phyloP scores from a whole-genome alignment of 2,797 vertebrate species.

The Clarias laeviceps region DNA sequence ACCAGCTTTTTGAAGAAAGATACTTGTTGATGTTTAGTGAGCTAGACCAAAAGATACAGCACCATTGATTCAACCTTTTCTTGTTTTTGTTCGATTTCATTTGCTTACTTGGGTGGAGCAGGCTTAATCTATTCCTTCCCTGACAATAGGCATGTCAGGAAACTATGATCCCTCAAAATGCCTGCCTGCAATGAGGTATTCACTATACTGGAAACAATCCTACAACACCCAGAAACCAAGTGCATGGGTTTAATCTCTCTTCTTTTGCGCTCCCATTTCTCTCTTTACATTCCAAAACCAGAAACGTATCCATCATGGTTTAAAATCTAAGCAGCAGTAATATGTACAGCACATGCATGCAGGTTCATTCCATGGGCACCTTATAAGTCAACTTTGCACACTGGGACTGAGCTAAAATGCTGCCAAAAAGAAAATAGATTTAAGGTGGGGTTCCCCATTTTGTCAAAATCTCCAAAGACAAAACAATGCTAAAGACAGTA shows the following conservation, averaged over 20 bases:
- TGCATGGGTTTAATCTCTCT: conserved; percentile 33
- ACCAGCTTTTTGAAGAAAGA: conserved; percentile 60
- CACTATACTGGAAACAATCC: conserved; percentile 65
- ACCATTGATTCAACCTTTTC: conserved; percentile 36
- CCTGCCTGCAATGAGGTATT: conserved; percentile 59
- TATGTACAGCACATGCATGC: conserved; percentile 59
- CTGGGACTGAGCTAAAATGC: conserved; percentile 77
- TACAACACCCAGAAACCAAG: conserved; percentile 56
- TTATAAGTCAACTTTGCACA: conserved; percentile 75
- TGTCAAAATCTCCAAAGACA: conserved; percentile 48
- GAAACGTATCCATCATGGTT: conserved; percentile 59
- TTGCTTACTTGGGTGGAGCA: conserved; percentile 62
- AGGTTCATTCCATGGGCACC: conserved; percentile 70
- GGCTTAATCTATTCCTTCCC: conserved; percentile 67
- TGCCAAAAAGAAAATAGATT: conserved; percentile 80
- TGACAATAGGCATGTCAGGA: conserved; percentile 67
- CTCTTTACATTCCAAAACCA: conserved; percentile 33
- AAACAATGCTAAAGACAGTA: conserved; percentile 41
- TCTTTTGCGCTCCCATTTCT: conserved; percentile 3
- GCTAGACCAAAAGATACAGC: conserved; percentile 51
- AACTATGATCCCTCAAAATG: conserved; percentile 62
- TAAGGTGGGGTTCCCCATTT: conserved; percentile 62
- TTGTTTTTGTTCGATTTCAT: conserved; percentile 62
- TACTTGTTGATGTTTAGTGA: conserved; percentile 40
- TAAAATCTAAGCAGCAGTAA: conserved; percentile 54